A percentile compares a stretch with the other conserved stretches of the same genome.
Conservation (phyloP, 2,113 vertebrate genomes). For the Hyperopisus bebe region DNA sequence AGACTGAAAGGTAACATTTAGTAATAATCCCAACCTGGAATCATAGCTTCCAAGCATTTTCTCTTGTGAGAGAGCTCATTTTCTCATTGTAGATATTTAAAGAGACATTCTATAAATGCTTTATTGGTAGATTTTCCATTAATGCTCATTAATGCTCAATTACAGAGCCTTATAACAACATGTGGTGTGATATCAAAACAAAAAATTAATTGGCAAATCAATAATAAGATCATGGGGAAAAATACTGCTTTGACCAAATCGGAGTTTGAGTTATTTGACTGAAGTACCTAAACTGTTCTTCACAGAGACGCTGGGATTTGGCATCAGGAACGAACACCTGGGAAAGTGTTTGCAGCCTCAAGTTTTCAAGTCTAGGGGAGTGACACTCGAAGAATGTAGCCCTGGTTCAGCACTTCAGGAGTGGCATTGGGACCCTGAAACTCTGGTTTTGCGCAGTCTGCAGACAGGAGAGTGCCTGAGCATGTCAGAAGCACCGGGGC, state of each 20-base stretch:
- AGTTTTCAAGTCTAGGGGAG: conserved; percentile 17
- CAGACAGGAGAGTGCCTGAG: conserved; percentile 62
- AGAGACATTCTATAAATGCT: not conserved
- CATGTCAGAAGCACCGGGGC: conserved; percentile 31
- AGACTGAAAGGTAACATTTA: not conserved
- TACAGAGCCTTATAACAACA: not conserved
- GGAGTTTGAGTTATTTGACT: not conserved
- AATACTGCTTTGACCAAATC: not conserved
- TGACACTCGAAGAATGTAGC: conserved; percentile 57
- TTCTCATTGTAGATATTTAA: not conserved
- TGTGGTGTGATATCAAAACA: not conserved
- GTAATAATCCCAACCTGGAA: not conserved
- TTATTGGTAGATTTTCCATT: not conserved
- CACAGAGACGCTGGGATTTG: conserved; percentile 52
- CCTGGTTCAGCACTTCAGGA: conserved; percentile 49
- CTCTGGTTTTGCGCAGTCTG: conserved; percentile 49
- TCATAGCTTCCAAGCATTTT: not conserved
- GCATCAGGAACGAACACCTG: conserved; percentile 64
- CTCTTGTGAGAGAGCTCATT: not conserved
- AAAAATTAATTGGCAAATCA: not conserved
- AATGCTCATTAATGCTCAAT: not conserved
- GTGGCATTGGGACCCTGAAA: conserved; percentile 56
- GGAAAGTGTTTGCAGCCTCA: conserved; percentile 60
- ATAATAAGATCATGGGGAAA: not conserved
- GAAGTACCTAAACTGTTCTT: not conserved